Percentiles rank a stretch among this genome's conserved stretches.
phyloP scores from a whole-genome alignment of 2,113 vertebrate species.

The Cheirogaleus medius region DNA sequence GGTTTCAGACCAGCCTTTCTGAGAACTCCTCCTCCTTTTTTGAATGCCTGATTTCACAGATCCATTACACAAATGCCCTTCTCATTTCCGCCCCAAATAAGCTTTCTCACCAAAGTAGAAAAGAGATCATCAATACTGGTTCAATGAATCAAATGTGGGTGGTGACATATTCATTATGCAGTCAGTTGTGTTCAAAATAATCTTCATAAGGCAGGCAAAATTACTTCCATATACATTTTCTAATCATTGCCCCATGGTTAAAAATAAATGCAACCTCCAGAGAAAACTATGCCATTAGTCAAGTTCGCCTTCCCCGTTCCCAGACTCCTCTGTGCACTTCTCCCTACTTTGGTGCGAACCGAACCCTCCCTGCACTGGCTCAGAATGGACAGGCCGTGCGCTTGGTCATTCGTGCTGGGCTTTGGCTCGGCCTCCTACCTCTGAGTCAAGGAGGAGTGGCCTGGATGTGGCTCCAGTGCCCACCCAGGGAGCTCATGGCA shows the following conservation, averaged over 20 bases:
- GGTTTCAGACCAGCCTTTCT: not conserved
- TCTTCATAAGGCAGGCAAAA: not conserved
- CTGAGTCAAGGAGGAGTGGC: not conserved
- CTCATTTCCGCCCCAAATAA: not conserved
- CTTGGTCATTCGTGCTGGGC: accelerated
- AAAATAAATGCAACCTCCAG: not conserved
- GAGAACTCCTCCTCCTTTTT: not conserved
- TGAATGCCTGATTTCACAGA: not conserved
- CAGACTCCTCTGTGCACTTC: not conserved
- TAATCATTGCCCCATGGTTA: not conserved
- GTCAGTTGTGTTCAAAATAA: not conserved
- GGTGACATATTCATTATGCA: not conserved
- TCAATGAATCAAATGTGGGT: not conserved
- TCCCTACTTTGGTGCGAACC: not conserved
- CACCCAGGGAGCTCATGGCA: not conserved
- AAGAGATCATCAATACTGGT: not conserved
- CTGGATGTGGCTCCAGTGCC: not conserved
- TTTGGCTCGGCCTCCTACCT: no score
- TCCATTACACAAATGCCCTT: not conserved
- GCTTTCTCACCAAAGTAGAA: not conserved
- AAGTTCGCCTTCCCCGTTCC: not conserved
- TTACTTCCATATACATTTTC: not conserved
- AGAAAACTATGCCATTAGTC: not conserved
- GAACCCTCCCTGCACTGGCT: not conserved
- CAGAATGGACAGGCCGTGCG: not conserved